These are phyloP conservation scores for Proales similis DNA, from an alignment of 1,140 invertebrate genomes.

Conservation along the genomic window DNA sequence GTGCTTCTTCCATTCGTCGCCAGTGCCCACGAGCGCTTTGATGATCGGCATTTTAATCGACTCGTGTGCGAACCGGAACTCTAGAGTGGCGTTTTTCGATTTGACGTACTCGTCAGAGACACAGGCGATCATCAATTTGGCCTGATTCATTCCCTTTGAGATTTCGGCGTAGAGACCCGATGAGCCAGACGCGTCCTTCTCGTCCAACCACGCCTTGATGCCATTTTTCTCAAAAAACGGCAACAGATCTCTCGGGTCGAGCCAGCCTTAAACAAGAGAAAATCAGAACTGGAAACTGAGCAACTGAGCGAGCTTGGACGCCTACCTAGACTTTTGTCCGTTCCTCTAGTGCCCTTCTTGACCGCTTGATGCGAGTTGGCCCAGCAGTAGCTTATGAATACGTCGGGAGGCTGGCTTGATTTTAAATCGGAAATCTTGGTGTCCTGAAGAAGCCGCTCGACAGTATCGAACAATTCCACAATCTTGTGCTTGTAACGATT, in stretches of 20 bases:
- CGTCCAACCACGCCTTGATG: constrained; percentile 47
- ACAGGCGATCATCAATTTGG: constrained; percentile 25
- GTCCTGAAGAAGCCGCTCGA: constrained; percentile 39
- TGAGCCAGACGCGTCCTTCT: constrained; percentile 1
- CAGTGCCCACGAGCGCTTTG: constrained; percentile 12
- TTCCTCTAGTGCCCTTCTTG: constrained; percentile 40
- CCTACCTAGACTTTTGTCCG: constrained; percentile 16
- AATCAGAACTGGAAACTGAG: no score
- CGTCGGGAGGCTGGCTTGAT: constrained; percentile 32
- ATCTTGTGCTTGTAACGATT: constrained; percentile 43
- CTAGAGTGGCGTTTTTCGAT: constrained; percentile 42
- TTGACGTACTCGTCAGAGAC: constrained; percentile 42
- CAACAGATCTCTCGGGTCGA: constrained; percentile 47
- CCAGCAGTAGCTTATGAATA: constrained; percentile 51
- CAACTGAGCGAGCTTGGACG: constrained; percentile 38
- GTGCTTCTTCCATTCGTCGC: constrained; percentile 21
- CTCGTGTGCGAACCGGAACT: constrained; percentile 13
- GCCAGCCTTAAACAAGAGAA: constrained; percentile 45
- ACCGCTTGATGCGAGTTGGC: constrained; percentile 46
- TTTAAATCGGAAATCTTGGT: constrained; percentile 35
- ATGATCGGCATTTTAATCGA: constrained; percentile 17
- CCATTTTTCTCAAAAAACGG: constrained; percentile 43
- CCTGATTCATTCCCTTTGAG: constrained; percentile 1
- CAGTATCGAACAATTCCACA: constrained; percentile 40
- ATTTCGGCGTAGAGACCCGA: neutral